These are phyloP conservation scores for Rhizomys pruinosus DNA, from an alignment of 2,113 vertebrate species.

Conservation along the genomic window DNA sequence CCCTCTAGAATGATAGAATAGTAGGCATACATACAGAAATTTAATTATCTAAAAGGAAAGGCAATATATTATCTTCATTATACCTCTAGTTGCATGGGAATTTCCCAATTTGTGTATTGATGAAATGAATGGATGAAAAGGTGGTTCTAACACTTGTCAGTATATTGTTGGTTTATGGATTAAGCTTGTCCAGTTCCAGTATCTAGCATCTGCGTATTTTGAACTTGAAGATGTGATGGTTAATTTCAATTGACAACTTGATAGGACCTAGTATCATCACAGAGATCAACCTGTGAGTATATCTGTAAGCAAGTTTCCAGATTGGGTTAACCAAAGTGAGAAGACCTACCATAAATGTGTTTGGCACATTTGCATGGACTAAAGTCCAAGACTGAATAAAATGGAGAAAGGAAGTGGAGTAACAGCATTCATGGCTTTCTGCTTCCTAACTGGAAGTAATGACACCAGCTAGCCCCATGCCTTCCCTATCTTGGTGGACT, in stretches of 20 bases:
- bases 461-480: too few species aligned
- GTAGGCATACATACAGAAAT: too few species aligned
- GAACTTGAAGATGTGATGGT: neutral
- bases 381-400: neutral
- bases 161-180: neutral
- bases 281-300: neutral
- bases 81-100: neutral
- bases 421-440: neutral
- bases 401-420: neutral
- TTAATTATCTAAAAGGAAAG: too few species aligned
- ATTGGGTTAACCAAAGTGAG: neutral
- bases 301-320: neutral
- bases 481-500: neutral
- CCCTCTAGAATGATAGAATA: neutral
- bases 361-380: neutral
- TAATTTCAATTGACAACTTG: too few species aligned
- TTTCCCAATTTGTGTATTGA: neutral
- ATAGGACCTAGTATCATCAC: neutral
- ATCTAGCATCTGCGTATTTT: neutral
- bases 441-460: neutral
- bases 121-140: constrained; percentile 19
- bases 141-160: neutral
- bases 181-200: neutral
- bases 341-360: neutral
- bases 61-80: too few species aligned